Evolutionary conservation across 2,888 invertebrate species (phyloP), one percentile per base, ranked within the genome.

Genomic region (Poecilobothrus nobilitatus): DNA sequence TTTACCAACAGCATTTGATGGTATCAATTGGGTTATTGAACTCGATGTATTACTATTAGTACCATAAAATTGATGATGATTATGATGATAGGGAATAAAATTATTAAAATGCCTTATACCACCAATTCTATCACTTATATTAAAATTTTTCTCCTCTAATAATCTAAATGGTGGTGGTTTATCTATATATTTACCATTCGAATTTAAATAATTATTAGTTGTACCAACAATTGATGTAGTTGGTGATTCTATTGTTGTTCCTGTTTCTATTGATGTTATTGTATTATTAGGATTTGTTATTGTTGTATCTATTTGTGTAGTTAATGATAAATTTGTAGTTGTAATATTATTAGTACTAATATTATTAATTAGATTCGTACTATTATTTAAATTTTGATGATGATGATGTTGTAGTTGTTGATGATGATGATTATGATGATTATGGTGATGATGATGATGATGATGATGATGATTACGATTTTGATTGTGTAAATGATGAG

Each of bases 41-140:
- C 79, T 80, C 61, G 80, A 80, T 73, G 81, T 79, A 73, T 81
- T 79, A 77, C 80, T 80, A 71, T 79, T 81, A 67, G 79, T 76
- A 72, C 80, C 80, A 69, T 80, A 80, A 76, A 80, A 79, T 75
- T 75, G 73, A 71, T 79, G 78, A 74, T 79, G 80, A 73, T 80
- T 80, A 75, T 79, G 79, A 73, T 80, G 80, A 76, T 80, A 81
- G 74, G 79, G 80, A 70, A 79, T 80, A 74, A 78, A 81, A 74
- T 80, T 80, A 71, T 79, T 79, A 73, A 80, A 79, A 71, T 78
- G 79, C n/a, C 53, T 53, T 53, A 53, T 53, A 53, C 53, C 53
- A 53, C 53, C 53, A 53, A 53, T 53, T 53, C 53, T 53, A 53
- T 53, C 53, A 53, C 53, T 53, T 53, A 53, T 53, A 53, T 53